A percentile compares a stretch with the other conserved stretches of the same genome.
Conservation (phyloP, 2,888 invertebrate species). For the Galeopsomyia nigrocyanea region DNA sequence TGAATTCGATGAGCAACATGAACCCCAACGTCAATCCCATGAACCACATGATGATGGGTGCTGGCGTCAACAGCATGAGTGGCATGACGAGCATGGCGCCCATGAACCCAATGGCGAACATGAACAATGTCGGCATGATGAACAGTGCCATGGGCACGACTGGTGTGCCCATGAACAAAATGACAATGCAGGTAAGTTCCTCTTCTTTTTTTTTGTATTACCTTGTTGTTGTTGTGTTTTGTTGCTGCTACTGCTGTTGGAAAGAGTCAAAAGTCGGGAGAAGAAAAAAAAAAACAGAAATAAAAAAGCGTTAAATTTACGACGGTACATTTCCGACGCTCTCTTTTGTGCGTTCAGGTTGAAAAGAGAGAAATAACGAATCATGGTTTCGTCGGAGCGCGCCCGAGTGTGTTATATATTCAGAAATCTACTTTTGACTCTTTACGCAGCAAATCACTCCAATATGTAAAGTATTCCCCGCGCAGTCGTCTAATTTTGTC, state of each 20-base stretch:
- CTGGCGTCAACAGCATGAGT: slow-evolving; percentile 63
- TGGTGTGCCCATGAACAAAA: slow-evolving; percentile 76
- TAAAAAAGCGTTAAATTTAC: not conserved
- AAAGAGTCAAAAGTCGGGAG: too few relatives aligned
- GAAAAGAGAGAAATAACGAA: not conserved
- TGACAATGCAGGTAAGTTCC: slow-evolving; percentile 76
- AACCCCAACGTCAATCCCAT: slow-evolving; percentile 74
- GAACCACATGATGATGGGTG: slow-evolving; percentile 72
- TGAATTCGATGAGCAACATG: slow-evolving; percentile 72
- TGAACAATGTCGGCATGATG: slow-evolving; percentile 75
- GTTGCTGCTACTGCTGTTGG: too few relatives aligned
- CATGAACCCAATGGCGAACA: slow-evolving; percentile 71
- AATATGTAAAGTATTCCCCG: slow-evolving; percentile 42
- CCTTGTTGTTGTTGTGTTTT: too few relatives aligned
- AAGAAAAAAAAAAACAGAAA: too few relatives aligned
- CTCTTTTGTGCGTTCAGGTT: not conserved
- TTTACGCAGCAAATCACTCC: slow-evolving; percentile 40
- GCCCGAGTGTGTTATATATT: not conserved
- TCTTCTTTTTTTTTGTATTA: not conserved
- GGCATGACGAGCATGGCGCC: slow-evolving; percentile 72
- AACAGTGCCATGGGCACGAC: slow-evolving; percentile 75
- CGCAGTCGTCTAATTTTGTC: slow-evolving; percentile 47
- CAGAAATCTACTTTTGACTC: slow-evolving; percentile 35
- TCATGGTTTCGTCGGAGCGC: not conserved
- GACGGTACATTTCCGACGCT: slow-evolving; percentile 4